A percentile compares a stretch with the other conserved stretches of the same genome.
phyloP scores from a whole-genome alignment of 2,888 invertebrate species.

The Zonitis immaculata region DNA sequence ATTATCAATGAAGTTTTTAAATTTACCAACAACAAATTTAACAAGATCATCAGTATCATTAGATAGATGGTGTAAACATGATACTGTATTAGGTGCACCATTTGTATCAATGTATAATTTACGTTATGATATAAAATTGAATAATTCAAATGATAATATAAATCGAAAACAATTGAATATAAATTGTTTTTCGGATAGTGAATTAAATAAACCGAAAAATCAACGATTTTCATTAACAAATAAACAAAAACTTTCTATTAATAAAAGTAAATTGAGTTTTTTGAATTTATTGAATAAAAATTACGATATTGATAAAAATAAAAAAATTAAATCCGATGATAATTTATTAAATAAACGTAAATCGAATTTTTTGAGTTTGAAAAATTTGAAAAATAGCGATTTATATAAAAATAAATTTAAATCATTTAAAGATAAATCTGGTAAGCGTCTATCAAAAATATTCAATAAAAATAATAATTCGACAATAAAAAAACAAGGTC shows the following conservation, averaged over 20 bases:
- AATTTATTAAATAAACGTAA: slow-evolving; percentile 18
- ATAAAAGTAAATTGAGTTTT: slow-evolving; percentile 26
- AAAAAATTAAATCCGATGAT: slow-evolving; percentile 9
- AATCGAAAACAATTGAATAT: slow-evolving; percentile 9
- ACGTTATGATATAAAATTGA: slow-evolving; percentile 17
- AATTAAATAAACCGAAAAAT: slow-evolving; percentile 25
- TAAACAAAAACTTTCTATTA: slow-evolving; percentile 20
- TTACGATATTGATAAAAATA: slow-evolving; percentile 7
- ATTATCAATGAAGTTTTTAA: slow-evolving; percentile 22
- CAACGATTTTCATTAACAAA: not conserved
- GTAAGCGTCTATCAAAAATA: not conserved
- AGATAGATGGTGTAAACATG: slow-evolving; percentile 38
- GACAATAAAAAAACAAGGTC: slow-evolving; percentile 30
- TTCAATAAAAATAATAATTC: not conserved
- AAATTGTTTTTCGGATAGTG: slow-evolving; percentile 31
- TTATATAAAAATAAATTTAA: slow-evolving; percentile 11
- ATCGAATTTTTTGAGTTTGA: slow-evolving; percentile 19
- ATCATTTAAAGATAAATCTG: slow-evolving; percentile 10
- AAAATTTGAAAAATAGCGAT: slow-evolving; percentile 14
- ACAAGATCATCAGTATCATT: slow-evolving; percentile 45
- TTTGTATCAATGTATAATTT: slow-evolving; percentile 46
- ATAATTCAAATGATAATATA: not conserved
- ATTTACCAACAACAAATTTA: slow-evolving; percentile 13
- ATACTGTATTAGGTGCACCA: slow-evolving; percentile 53
- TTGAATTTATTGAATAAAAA: slow-evolving; percentile 14